Evolutionary conservation across 2,797 vertebrate species (phyloP).

Genomic region (Psittacula derbiana): DNA sequence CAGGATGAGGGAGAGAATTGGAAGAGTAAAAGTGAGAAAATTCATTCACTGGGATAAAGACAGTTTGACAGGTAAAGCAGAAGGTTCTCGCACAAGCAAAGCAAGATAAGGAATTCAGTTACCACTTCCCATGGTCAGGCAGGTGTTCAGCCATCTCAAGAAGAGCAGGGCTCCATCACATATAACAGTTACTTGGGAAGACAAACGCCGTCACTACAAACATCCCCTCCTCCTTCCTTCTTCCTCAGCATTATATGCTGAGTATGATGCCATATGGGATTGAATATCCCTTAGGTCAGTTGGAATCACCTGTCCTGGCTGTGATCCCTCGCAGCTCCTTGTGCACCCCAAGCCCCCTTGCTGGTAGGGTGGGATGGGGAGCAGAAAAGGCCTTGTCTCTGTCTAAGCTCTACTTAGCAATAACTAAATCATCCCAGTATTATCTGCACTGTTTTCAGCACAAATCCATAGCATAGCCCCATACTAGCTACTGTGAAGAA

Average conservation of each 20-base stretch:
- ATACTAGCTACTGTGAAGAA: neutral
- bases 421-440: neutral
- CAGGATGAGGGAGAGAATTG: neutral
- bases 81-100: neutral
- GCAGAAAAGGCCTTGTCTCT: neutral
- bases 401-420: neutral
- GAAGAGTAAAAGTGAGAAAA: neutral
- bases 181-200: neutral
- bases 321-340: neutral
- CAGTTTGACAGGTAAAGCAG: neutral
- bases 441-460: neutral
- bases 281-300: neutral
- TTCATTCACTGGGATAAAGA: neutral
- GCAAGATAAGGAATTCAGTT: neutral
- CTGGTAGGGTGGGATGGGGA: neutral
- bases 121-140: neutral
- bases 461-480: neutral
- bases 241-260: neutral
- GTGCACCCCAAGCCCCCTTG: neutral
- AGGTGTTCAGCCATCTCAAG: neutral
- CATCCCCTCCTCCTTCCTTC: neutral
- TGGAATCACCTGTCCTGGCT: neutral
- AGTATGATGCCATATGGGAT: neutral
- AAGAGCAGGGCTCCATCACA: neutral
- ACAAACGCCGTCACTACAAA: rapidly evolving